Conservation (phyloP, 2,797 vertebrate species). For the Schizopygopsis pylzovi region DNA sequence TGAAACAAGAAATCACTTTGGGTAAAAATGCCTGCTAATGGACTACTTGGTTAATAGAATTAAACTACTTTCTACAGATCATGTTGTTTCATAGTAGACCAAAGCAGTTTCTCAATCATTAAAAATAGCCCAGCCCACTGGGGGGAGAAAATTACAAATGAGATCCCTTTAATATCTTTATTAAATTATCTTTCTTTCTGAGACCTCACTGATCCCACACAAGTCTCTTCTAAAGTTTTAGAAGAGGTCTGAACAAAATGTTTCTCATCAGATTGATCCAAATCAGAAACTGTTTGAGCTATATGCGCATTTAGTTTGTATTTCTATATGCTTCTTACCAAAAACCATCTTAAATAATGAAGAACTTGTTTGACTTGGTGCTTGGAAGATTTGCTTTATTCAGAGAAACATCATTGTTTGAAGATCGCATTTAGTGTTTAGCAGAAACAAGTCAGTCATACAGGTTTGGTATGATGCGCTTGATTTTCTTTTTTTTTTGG, state of each 20-base stretch:
- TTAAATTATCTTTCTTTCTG: neutral
- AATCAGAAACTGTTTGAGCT: neutral
- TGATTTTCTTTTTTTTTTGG: too few relatives aligned
- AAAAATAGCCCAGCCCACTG: neutral
- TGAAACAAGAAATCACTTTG: neutral
- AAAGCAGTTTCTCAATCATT: constrained; percentile 1
- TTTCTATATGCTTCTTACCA: neutral
- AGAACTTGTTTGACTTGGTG: neutral
- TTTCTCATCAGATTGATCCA: neutral
- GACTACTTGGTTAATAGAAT: neutral
- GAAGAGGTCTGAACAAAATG: neutral
- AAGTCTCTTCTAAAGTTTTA: neutral
- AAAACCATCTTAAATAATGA: neutral
- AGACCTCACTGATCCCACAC: neutral
- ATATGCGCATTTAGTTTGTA: neutral
- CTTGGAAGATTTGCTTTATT: neutral
- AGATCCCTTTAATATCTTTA: neutral
- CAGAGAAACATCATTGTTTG: neutral
- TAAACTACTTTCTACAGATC: neutral
- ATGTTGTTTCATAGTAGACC: neutral
- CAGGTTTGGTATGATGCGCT: too few relatives aligned
- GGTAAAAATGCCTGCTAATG: neutral
- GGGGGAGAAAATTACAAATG: neutral
- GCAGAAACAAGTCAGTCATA: neutral
- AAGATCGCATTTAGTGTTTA: neutral